Evolutionary conservation across 1,140 invertebrate species (phyloP), one percentile per base, ranked within the genome.

Genomic region (Pinna nobilis): DNA sequence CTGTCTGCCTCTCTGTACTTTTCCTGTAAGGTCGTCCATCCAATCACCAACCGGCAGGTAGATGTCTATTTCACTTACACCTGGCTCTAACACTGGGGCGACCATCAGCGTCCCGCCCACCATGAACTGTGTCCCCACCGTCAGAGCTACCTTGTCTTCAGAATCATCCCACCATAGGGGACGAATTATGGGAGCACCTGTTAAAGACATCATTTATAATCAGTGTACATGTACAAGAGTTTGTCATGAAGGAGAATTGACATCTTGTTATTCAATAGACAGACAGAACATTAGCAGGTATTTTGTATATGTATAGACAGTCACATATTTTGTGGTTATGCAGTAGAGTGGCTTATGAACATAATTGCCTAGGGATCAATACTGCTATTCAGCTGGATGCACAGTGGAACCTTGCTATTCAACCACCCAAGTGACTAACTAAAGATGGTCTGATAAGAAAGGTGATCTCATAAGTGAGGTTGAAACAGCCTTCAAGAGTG

Each of bases 81-180:
- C 92, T 86, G 94, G 89, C n/a, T 91, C 87, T 9, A 96, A 79
- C 0, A 97, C 91, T 11, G 96, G 96, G 0, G 95, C 95, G 0
- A 95, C 94, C 25, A 97, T 86, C n/a, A 96, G 91, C 39, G 92
- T 90, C 80, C 96, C 93, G 5, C 95, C 95, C 7, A 97, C 88
- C 4, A 97, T 88, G 85, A 93, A 97, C 87, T 96, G 94, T 84
- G 97, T 95, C 47, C 92, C 92, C 2, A 97, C 94, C 1, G 91
- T 90, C 32, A 95, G 92, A 57, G 95, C 95, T 0, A 93, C 92
- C 0, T 91, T 88, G 89, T 98, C 96, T 0, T 93, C 91, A 0
- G 95, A 94, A 67, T 95, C 94, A 39, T 95, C 89, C 94, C 97
- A 96, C 96, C 97, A 98, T n/a, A 98, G 88, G 0, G 97, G 96